Base-by-base conservation (phyloP, 2,888 invertebrate genomes). In the Limnephilus rhombicus region DNA sequence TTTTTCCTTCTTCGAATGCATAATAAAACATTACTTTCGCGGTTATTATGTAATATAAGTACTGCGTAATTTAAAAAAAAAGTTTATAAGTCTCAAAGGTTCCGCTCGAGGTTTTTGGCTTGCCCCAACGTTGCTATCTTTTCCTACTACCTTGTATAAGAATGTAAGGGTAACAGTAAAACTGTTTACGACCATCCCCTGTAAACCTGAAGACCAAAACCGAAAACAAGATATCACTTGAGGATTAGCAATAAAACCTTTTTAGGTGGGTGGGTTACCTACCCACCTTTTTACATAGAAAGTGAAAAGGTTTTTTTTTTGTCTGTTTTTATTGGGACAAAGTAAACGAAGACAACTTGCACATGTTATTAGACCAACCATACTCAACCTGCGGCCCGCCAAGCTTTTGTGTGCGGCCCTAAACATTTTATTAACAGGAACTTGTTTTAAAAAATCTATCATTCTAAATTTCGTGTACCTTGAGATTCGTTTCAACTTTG, bases 121-220 rank as follows among this genome's bases (percentile, higher is more conserved):
- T 85, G 37, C 41, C 85, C 85, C 15, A 37, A 34, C 85, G 85
- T 85, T 85, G 85, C 41, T 85, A 85, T 85, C 34, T 15, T 37
- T 37, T 15, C 34, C 41, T 9, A 41, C 37, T 37, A 37, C 37
- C 41, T 41, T 41, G 0, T 9, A 41, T 41, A 41, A 41, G 2
- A 45, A 0, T 7, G 3, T 24, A 68, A 68, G 53, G 53, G 53
- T 68, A 24, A 68, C 53, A 4, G 53, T 68, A 37, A 53, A 68
- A 68, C 18, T 68, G 18, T 68, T 68, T 68, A 68, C 53, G 53
- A 68, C 53, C 53, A 68, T 68, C 53, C 53, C 53, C 24, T 7
- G 53, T 68, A 68, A 68, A 68, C 53, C 24, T 24, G 53, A 18
- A 68, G 53, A 68, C 4, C 24, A 24, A 24, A 68, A 24, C 53